Percentiles rank a stretch among this genome's conserved stretches.
These are phyloP conservation scores for Drosophila algonquin DNA, from an alignment of 2,888 invertebrate genomes.

Conservation along the genomic window DNA sequence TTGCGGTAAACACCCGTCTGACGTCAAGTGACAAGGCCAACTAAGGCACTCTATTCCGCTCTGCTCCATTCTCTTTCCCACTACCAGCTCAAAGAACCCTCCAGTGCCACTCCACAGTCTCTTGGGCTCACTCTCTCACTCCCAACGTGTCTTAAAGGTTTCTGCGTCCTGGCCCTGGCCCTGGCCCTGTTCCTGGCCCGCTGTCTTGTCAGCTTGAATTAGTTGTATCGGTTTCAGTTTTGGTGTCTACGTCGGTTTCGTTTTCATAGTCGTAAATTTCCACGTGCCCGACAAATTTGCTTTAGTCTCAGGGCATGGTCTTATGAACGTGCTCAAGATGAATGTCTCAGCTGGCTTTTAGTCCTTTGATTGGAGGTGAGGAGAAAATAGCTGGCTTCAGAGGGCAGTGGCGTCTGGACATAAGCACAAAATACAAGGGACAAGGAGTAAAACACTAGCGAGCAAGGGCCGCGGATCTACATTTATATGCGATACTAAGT, in stretches of 20 bases:
- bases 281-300: slow-evolving; percentile 39
- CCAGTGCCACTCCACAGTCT: background rate
- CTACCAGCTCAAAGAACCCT: background rate
- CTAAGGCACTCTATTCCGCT: slow-evolving; percentile 29
- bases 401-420: background rate
- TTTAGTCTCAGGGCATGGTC: slow-evolving; percentile 3
- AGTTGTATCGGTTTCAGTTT: slow-evolving; percentile 42
- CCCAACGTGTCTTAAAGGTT: slow-evolving; percentile 63
- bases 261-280: slow-evolving; percentile 39
- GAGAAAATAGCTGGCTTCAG: background rate
- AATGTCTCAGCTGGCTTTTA: slow-evolving; percentile 11
- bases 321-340: slow-evolving; percentile 28
- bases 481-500: no score
- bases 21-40: slow-evolving; percentile 56
- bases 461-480: no score
- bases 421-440: background rate
- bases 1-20: slow-evolving; percentile 51
- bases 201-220: slow-evolving; percentile 66
- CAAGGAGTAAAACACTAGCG: background rate
- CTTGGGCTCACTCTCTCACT: slow-evolving; percentile 10
- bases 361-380: background rate
- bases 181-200: background rate
- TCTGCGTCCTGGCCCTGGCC: slow-evolving; percentile 32
- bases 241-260: slow-evolving; percentile 19
- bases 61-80: no score